These are phyloP conservation scores for Rapana venosa DNA, from an alignment of 2,888 invertebrate genomes.

Conservation along the genomic window DNA sequence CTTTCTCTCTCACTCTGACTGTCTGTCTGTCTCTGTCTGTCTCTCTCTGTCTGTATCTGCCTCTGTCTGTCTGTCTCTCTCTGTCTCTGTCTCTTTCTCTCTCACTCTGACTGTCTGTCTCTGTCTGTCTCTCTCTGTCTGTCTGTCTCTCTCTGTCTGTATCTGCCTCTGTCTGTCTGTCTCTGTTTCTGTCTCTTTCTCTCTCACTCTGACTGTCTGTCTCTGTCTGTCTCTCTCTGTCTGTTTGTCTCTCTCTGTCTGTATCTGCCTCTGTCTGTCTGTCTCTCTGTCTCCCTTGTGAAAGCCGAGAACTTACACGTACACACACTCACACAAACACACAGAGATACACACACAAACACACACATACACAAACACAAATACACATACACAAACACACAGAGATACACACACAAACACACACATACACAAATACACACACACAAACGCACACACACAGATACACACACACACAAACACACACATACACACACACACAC, in stretches of 20 bases:
- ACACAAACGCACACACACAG: too few relatives aligned
- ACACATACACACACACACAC: too few relatives aligned
- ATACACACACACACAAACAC: too few relatives aligned
- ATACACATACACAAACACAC: too few relatives aligned
- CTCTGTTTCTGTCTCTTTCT: neutral
- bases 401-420: too few relatives aligned
- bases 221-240: neutral
- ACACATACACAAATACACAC: too few relatives aligned
- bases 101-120: conserved; percentile 9
- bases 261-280: neutral
- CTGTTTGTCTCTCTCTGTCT: neutral
- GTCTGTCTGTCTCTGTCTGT: neutral
- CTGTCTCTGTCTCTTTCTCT: conserved; percentile 12
- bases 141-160: neutral
- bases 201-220: neutral
- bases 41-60: conserved; percentile 1
- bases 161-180: neutral
- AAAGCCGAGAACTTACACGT: too few relatives aligned
- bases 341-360: too few relatives aligned
- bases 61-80: neutral
- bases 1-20: conserved; percentile 12
- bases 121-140: conserved; percentile 4
- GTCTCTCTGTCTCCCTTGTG: neutral
- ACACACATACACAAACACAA: too few relatives aligned
- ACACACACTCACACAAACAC: too few relatives aligned